Evolutionary conservation across 2,797 vertebrate genomes (phyloP).

Genomic region (Rousettus madagascariensis): DNA sequence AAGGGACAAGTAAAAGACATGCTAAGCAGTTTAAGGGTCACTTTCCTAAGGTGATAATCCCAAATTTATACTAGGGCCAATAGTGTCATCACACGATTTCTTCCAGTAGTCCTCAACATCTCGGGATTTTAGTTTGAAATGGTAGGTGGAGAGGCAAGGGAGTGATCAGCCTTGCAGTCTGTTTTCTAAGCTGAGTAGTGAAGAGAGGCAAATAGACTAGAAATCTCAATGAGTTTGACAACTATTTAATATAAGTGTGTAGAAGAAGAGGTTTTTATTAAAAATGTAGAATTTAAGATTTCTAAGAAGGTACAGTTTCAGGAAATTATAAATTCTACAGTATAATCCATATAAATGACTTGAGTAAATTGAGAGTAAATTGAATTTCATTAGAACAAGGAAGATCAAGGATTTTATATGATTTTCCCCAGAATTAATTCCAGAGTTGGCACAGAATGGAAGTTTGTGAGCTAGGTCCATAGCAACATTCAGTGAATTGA

Average conservation of each 20-base stretch:
- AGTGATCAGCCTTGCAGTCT: neutral
- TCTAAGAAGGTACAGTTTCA: neutral
- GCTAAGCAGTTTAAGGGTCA: neutral
- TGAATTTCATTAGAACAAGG: neutral
- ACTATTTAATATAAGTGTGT: neutral
- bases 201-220: neutral
- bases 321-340: neutral
- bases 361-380: neutral
- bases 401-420: neutral
- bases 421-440: neutral
- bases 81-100: neutral
- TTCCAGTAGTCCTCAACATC: neutral
- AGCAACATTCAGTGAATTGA: too few relatives aligned
- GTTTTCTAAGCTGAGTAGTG: neutral
- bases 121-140: neutral
- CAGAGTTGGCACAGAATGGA: too few relatives aligned
- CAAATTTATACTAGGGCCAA: neutral
- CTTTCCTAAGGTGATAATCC: neutral
- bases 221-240: neutral
- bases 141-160: neutral
- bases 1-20: neutral
- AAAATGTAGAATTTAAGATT: neutral
- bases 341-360: neutral
- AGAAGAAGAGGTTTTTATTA: neutral
- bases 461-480: too few relatives aligned